Conservation (phyloP, 1,140 invertebrate genomes). For the Aphelenchoides avenae region DNA sequence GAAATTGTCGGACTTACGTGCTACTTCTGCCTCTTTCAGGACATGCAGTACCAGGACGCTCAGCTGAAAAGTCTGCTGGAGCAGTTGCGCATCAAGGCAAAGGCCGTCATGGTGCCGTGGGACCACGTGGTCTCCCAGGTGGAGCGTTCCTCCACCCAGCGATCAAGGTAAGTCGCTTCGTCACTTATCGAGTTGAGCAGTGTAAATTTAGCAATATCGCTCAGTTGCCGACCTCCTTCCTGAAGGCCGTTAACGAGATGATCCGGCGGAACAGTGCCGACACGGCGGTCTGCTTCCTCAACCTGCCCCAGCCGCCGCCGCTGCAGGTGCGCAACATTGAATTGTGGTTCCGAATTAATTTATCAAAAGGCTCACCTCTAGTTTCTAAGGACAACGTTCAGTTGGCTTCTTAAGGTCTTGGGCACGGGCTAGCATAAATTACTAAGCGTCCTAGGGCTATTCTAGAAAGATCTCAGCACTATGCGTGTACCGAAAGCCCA, state of each 20-base stretch:
- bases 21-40: no score
- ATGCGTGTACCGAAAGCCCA: no score
- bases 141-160: conserved; percentile 23
- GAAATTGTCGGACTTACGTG: no score
- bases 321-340: conserved; percentile 61
- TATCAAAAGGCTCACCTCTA: no score
- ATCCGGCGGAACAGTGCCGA: conserved; percentile 70
- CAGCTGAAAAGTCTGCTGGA: conserved; percentile 64
- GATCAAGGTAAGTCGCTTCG: no score
- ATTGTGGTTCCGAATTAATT: no score
- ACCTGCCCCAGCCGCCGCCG: conserved; percentile 72
- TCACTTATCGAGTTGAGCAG: no score
- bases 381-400: no score
- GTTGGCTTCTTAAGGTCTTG: no score
- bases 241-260: conserved; percentile 71
- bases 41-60: conserved; percentile 60
- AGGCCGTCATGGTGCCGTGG: conserved; percentile 65
- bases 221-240: conserved; percentile 58
- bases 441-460: no score
- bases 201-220: conserved; percentile 43
- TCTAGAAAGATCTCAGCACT: no score
- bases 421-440: no score
- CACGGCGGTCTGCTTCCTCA: conserved; percentile 77
- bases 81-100: conserved; percentile 66
- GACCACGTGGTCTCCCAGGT: conserved; percentile 62